phyloP scores from a whole-genome alignment of 2,797 vertebrate genomes.

The Gallinago solitaria region DNA sequence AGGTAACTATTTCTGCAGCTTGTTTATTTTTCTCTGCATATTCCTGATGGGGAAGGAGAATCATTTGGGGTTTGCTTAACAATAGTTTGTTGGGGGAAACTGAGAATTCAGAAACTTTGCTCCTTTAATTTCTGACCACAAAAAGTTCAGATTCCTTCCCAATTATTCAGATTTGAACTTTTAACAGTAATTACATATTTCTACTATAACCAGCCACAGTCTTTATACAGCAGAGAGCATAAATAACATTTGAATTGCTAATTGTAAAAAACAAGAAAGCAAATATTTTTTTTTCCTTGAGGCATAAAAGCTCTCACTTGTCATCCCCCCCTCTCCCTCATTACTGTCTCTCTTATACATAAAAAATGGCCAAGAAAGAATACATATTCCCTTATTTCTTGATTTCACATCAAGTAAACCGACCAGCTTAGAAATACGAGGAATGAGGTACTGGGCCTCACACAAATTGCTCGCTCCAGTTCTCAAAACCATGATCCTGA shows the following conservation, averaged over 20 bases:
- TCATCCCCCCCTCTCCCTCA: neutral
- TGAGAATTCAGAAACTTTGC: slow-evolving; percentile 1
- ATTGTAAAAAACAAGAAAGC: slow-evolving; percentile 19
- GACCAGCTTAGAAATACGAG: neutral
- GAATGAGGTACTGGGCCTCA: neutral
- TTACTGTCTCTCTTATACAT: neutral
- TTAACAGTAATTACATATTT: slow-evolving; percentile 53
- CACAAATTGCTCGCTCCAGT: neutral
- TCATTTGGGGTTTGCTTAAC: neutral
- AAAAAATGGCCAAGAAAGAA: neutral
- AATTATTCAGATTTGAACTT: slow-evolving; percentile 56
- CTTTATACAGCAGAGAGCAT: slow-evolving; percentile 31
- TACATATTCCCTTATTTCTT: neutral
- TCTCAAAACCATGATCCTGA: neutral
- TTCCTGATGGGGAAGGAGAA: neutral
- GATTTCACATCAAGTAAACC: neutral
- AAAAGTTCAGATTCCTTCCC: slow-evolving; percentile 8
- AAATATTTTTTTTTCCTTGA: slow-evolving; percentile 10
- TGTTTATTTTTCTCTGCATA: neutral
- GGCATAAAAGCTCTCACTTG: slow-evolving; percentile 34
- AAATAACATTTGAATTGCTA: slow-evolving; percentile 57
- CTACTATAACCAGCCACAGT: slow-evolving; percentile 29
- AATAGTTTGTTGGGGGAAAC: neutral
- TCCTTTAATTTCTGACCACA: slow-evolving; percentile 10
- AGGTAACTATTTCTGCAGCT: neutral